Percentiles rank a stretch among this genome's conserved stretches.
These are phyloP conservation scores for Artibeus lituratus DNA, from an alignment of 2,797 vertebrate genomes.

Conservation along the genomic window DNA sequence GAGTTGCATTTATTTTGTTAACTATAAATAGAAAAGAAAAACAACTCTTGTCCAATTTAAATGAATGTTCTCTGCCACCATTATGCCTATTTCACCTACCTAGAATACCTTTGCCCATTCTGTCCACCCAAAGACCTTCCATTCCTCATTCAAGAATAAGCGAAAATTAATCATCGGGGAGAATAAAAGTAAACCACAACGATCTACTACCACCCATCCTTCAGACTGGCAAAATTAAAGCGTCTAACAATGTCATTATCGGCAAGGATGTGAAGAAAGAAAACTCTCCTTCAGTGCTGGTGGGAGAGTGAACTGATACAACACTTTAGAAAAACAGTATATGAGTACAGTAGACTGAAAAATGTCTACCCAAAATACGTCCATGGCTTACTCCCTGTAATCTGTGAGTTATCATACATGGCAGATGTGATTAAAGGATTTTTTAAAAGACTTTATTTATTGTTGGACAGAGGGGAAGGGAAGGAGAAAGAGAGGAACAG, in stretches of 20 bases:
- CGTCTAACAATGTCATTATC: background rate
- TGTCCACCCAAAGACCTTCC: background rate
- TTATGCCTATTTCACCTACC: background rate
- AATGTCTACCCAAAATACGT: background rate
- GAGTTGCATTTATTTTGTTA: too few relatives aligned
- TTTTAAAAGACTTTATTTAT: too few relatives aligned
- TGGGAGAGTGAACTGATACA: background rate
- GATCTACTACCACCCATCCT: background rate
- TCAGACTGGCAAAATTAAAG: background rate
- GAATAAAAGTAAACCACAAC: constrained; percentile 8
- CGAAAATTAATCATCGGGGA: background rate
- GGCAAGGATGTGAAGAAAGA: background rate
- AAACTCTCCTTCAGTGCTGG: background rate
- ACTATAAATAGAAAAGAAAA: too few relatives aligned
- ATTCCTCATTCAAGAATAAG: constrained; percentile 1
- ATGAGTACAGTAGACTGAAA: background rate
- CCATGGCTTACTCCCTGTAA: background rate
- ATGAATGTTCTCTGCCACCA: background rate
- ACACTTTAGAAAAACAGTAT: background rate
- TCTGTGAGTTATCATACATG: background rate
- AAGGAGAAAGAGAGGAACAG: too few relatives aligned
- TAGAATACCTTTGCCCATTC: background rate
- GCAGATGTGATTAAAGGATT: background rate
- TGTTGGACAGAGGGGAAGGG: too few relatives aligned
- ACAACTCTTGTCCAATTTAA: background rate